Conservation (phyloP, 2,888 invertebrate genomes). For the Cephus pulcher region DNA sequence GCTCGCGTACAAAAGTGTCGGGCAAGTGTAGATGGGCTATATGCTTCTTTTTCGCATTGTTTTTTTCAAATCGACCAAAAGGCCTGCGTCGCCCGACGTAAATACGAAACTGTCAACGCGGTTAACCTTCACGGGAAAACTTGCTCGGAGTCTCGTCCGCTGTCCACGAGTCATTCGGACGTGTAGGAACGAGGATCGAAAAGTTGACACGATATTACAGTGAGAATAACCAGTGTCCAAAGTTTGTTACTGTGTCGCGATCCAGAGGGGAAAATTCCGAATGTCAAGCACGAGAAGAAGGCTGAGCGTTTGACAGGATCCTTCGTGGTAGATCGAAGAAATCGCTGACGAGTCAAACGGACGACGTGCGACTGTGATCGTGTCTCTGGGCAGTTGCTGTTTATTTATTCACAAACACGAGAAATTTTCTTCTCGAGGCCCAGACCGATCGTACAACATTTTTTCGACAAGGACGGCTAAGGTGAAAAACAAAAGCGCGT, state of each 20-base stretch:
- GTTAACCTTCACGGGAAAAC: neutral
- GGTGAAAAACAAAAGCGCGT: neutral
- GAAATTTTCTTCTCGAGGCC: neutral
- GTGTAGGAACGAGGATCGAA: neutral
- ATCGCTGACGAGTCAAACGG: neutral
- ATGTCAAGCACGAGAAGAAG: neutral
- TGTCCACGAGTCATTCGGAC: neutral
- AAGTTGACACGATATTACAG: neutral
- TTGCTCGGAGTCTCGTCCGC: too few species aligned
- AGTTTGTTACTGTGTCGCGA: neutral
- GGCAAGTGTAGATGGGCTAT: neutral
- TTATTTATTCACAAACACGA: neutral
- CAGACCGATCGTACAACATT: neutral
- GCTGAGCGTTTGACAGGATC: neutral
- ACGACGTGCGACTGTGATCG: neutral
- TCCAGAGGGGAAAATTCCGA: neutral
- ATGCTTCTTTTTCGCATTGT: neutral
- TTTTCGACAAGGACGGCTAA: neutral
- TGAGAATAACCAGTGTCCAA: neutral
- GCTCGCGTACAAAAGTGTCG: neutral
- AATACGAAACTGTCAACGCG: neutral
- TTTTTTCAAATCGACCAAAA: neutral
- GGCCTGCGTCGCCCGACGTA: neutral
- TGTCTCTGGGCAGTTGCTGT: neutral
- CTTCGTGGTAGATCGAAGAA: neutral